Evolutionary conservation across 2,888 invertebrate genomes (phyloP).

Genomic region (Venusia cambrica): DNA sequence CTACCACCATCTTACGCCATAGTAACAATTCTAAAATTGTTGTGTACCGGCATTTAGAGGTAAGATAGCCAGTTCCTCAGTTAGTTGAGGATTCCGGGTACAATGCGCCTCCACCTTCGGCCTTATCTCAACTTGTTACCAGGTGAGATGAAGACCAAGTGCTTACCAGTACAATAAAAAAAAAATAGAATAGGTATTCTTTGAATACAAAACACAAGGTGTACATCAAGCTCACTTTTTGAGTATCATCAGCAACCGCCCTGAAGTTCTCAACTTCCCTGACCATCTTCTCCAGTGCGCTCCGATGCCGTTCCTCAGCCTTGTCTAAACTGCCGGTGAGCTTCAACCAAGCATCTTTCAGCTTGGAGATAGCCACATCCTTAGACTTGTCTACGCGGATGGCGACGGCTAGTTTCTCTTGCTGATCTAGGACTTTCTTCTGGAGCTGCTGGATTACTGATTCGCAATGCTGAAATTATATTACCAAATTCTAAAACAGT

Average conservation of each 20-base stretch:
- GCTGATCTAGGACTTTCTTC: conserved; percentile 86
- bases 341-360: conserved; percentile 84
- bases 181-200: no score
- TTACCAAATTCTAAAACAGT: no score
- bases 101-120: no score
- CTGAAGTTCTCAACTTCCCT: conserved; percentile 75
- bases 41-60: no score
- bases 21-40: no score
- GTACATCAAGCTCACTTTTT: conserved; percentile 57
- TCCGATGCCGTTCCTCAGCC: conserved; percentile 69
- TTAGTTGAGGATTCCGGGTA: no score
- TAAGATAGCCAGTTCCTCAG: no score
- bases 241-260: conserved; percentile 63
- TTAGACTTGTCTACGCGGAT: conserved; percentile 88
- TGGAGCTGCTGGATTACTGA: conserved; percentile 88
- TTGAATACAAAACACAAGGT: no score
- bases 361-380: conserved; percentile 84
- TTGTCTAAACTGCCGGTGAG: conserved; percentile 65
- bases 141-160: no score
- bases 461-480: conserved; percentile 85
- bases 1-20: no score
- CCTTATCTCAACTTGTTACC: no score
- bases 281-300: conserved; percentile 70
- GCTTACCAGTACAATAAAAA: no score
- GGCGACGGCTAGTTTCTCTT: conserved; percentile 90